phyloP scores from a whole-genome alignment of 2,888 invertebrate species.

The Dioctria linearis region DNA sequence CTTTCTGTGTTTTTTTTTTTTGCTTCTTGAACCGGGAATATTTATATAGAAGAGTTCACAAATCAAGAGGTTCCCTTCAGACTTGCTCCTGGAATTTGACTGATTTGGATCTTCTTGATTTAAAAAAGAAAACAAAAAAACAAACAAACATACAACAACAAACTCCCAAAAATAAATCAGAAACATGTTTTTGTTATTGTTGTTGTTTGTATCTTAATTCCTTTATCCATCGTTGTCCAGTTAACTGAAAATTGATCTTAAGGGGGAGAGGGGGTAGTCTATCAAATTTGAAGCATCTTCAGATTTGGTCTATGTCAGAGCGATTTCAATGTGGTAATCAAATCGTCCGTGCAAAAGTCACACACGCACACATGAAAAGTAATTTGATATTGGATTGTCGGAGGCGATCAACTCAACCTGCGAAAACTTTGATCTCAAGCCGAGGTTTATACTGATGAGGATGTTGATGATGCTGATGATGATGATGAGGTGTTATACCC shows the following conservation, averaged over 20 bases:
- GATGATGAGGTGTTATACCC: too few species aligned
- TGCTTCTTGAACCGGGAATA: not conserved
- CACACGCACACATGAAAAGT: conserved; percentile 15
- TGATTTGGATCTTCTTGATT: conserved; percentile 38
- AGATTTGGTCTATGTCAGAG: conserved; percentile 38
- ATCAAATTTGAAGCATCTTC: conserved; percentile 39
- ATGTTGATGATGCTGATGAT: too few species aligned
- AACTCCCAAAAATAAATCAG: too few species aligned
- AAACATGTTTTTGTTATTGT: not conserved
- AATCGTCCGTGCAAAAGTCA: conserved; percentile 40
- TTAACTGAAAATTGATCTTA: conserved; percentile 48
- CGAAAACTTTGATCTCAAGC: conserved; percentile 50
- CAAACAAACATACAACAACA: not conserved
- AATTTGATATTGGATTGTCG: conserved; percentile 42
- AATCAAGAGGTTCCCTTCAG: conserved; percentile 49
- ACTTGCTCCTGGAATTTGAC: conserved; percentile 47
- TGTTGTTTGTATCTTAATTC: not conserved
- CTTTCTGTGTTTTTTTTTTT: too few species aligned
- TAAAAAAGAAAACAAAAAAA: not conserved
- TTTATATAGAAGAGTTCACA: conserved; percentile 26
- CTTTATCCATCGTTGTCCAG: not conserved
- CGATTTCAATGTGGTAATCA: conserved; percentile 2
- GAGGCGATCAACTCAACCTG: conserved; percentile 47
- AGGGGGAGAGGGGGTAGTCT: not conserved
- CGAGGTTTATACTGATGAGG: not conserved